Conservation (phyloP, 2,888 invertebrate genomes). For the Cremastobaeus sp. region DNA sequence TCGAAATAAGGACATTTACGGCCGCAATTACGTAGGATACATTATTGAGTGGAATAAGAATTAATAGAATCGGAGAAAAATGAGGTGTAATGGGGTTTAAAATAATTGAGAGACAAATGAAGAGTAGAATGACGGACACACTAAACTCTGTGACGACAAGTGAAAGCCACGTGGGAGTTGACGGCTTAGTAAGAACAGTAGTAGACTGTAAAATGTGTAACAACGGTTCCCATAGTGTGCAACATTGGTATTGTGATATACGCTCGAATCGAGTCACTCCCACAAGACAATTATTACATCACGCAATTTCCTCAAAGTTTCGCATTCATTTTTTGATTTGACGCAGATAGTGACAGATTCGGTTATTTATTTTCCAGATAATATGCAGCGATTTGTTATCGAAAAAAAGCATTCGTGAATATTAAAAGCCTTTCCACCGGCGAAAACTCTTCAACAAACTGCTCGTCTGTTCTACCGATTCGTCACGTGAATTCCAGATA, state of each 20-base stretch:
- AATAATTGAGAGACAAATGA: constrained; percentile 49
- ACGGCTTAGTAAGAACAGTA: constrained; percentile 69
- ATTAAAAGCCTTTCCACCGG: constrained; percentile 12
- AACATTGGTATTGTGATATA: constrained; percentile 73
- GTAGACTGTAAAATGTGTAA: constrained; percentile 78
- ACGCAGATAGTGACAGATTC: constrained; percentile 55
- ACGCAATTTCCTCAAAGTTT: constrained; percentile 76
- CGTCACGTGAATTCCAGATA: constrained; percentile 20
- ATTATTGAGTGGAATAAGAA: no score
- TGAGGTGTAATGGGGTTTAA: constrained; percentile 7
- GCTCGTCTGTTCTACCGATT: constrained; percentile 22
- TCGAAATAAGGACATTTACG: no score
- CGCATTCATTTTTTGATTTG: constrained; percentile 64
- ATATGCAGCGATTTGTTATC: constrained; percentile 49
- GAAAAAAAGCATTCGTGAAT: constrained; percentile 10
- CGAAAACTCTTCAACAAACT: constrained; percentile 17
- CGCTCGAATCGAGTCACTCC: constrained; percentile 73
- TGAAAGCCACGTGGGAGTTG: constrained; percentile 78
- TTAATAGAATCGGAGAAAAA: background rate
- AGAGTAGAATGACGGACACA: constrained; percentile 61
- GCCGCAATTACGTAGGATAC: no score
- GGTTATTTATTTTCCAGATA: constrained; percentile 52
- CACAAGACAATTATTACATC: constrained; percentile 78
- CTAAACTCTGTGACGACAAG: constrained; percentile 73
- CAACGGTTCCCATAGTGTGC: constrained; percentile 78